Conservation (phyloP, 2,888 invertebrate genomes). For the Ariolimax columbianus region DNA sequence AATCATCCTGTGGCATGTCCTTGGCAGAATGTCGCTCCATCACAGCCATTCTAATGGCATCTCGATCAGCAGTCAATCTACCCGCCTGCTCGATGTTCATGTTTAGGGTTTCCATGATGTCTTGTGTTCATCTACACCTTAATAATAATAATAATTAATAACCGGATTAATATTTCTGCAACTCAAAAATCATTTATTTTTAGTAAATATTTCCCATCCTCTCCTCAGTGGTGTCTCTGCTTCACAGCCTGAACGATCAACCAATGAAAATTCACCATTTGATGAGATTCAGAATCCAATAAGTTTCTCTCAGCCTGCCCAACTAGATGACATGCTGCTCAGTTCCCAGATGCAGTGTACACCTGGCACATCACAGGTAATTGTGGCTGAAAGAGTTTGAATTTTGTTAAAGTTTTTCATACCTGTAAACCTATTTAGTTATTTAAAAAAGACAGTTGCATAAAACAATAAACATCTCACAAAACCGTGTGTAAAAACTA, state of each 20-base stretch:
- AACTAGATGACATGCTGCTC: conserved; percentile 88
- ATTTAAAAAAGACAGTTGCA: no score
- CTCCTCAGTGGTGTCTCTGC: conserved; percentile 59
- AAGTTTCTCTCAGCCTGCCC: conserved; percentile 92
- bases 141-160: no score
- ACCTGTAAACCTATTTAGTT: no score
- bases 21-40: no score
- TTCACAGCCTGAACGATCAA: conserved; percentile 72
- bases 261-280: conserved; percentile 59
- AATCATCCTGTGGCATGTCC: no score
- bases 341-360: conserved; percentile 82
- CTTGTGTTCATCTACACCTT: no score
- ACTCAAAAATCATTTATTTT: not conserved
- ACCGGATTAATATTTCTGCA: not conserved
- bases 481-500: no score
- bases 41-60: no score
- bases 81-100: no score
- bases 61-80: no score
- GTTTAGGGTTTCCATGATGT: no score
- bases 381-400: not conserved
- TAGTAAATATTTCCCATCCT: not conserved
- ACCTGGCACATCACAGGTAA: conserved; percentile 75
- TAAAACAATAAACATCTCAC: no score
- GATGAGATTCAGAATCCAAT: conserved; percentile 77
- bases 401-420: not conserved